Evolutionary conservation across 2,113 vertebrate genomes (phyloP).

Genomic region (Actenoides hombroni): DNA sequence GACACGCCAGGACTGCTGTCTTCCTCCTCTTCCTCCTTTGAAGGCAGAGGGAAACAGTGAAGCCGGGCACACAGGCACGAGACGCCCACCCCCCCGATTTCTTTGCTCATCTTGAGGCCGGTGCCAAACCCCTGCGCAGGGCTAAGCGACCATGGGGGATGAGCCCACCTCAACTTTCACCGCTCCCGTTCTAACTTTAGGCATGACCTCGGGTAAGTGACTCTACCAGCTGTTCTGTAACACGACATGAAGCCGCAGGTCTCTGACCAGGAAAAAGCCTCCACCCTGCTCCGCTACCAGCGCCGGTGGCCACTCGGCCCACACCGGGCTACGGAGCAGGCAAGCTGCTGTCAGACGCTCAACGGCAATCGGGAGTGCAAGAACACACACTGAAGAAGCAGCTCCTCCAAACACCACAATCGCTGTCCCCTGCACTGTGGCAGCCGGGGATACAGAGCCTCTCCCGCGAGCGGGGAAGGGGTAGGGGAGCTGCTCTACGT

Average conservation of each 20-base stretch:
- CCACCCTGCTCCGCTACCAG: neutral
- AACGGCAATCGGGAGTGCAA: rapidly evolving
- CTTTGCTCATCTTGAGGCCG: neutral
- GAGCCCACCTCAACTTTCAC: neutral
- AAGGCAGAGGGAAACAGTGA: slow-evolving; percentile 59
- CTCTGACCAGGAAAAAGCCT: neutral
- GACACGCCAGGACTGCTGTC: slow-evolving; percentile 76
- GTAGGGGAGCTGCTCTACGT: neutral
- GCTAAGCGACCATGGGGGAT: neutral
- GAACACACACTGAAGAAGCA: rapidly evolving
- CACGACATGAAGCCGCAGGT: neutral
- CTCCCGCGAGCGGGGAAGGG: neutral
- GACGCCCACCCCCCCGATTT: neutral
- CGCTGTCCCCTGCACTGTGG: rapidly evolving
- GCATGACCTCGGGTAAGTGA: neutral
- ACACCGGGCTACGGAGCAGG: rapidly evolving
- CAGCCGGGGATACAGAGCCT: neutral
- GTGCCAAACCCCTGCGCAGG: rapidly evolving
- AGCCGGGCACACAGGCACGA: neutral
- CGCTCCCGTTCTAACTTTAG: neutral
- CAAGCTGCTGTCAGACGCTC: neutral
- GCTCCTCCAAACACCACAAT: neutral
- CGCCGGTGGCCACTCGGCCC: neutral
- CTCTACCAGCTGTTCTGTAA: neutral
- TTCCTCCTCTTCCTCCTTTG: slow-evolving; percentile 78